Evolutionary conservation across 2,888 invertebrate genomes (phyloP).

Genomic region (Formica aserva): DNA sequence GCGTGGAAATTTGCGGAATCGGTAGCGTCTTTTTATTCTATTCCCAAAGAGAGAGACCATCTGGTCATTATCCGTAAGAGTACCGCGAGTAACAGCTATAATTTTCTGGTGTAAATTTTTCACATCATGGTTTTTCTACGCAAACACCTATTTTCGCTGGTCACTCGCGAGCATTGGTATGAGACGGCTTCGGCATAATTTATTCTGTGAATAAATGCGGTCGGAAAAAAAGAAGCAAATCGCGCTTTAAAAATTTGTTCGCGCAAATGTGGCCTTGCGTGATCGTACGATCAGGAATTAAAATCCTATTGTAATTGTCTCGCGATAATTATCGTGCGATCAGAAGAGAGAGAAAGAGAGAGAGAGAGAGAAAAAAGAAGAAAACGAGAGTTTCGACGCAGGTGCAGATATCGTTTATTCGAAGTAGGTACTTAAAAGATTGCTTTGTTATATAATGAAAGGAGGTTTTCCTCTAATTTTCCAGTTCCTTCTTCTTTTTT

Average conservation of each 20-base stretch:
- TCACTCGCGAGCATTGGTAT: slow-evolving; percentile 56
- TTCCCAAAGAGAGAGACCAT: slow-evolving; percentile 54
- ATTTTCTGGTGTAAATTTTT: slow-evolving; percentile 59
- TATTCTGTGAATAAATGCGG: slow-evolving; percentile 21
- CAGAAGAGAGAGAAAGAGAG: background rate
- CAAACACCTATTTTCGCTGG: slow-evolving; percentile 56
- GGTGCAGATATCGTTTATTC: slow-evolving; percentile 54
- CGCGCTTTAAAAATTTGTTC: slow-evolving; percentile 48
- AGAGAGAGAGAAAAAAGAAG: background rate
- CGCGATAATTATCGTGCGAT: slow-evolving; percentile 65
- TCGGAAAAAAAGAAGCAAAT: background rate
- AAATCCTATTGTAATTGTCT: slow-evolving; percentile 66
- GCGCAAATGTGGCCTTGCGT: slow-evolving; percentile 44
- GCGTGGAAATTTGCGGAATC: slow-evolving; percentile 61
- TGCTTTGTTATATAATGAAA: slow-evolving; percentile 54
- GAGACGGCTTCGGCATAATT: slow-evolving; percentile 59
- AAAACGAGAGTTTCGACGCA: slow-evolving; percentile 31
- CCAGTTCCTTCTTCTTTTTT: background rate
- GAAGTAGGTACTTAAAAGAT: slow-evolving; percentile 66
- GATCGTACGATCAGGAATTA: slow-evolving; percentile 56
- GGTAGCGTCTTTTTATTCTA: slow-evolving; percentile 43
- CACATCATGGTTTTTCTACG: slow-evolving; percentile 24
- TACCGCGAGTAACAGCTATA: slow-evolving; percentile 61
- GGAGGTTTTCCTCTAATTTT: slow-evolving; percentile 21
- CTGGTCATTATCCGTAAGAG: slow-evolving; percentile 59